Evolutionary conservation across 2,888 invertebrate species (phyloP), one percentile per base, ranked within the genome.

Genomic region (Arge pagana): DNA sequence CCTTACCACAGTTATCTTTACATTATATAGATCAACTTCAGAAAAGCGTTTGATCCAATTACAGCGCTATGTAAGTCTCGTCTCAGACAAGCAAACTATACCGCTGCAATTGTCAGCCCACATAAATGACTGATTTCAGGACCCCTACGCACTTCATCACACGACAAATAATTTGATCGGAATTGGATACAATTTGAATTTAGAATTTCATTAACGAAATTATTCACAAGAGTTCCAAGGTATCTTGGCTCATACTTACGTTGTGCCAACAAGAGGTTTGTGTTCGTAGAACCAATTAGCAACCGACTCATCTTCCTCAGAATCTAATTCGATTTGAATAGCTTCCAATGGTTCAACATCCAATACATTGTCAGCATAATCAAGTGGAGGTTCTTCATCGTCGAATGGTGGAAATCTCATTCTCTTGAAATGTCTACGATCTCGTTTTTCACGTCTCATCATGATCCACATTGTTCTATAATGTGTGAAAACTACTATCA

Each of bases 361-460:
- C 31, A 99, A 79, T 35, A 99, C 94, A 76, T 99, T 99, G 76
- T 99, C 99, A 5, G 98, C 98, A 77, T 99, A 99, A 78, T 99
- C 99, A 31, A 99, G 80, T 0, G 99, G 99, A 39, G 99, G 99
- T 80, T 99, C 99, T 78, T 99, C 99, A 77, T 99, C 99, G 76
- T 99, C 99, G 76, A 99, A 99, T 0, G 99, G 99, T 10, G 99
- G 99, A 76, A 99, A 99, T 62, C 99, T 83, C 99, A 99, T 99
- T 64, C 99, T 83, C 78, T 99, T 99, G 76, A 99, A 99, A 77
- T 99, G 99, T 23, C 98, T 85, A 74, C 99, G 89, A 81, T 99
- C 99, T 58, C 99, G 83, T 77, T 99, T 99, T 74, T 99, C 98
- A 64, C 99, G 85, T 62, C 99, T 83, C 98, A 99, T 98, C 97